Percentiles rank a stretch among this genome's conserved stretches.
phyloP scores from a whole-genome alignment of 2,888 invertebrate species.

The Hemistola chrysoprasaria region DNA sequence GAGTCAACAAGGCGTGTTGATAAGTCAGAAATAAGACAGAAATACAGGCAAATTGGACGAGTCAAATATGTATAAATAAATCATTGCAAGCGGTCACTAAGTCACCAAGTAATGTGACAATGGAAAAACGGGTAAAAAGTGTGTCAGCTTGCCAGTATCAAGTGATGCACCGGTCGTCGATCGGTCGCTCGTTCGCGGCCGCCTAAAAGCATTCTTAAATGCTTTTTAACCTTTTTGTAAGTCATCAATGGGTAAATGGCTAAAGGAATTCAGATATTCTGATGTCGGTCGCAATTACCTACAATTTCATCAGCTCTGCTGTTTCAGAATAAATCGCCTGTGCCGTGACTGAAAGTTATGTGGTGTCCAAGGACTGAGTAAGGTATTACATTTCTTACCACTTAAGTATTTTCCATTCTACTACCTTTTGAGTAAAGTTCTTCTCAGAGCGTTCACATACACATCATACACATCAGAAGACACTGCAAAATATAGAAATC shows the following conservation, averaged over 20 bases:
- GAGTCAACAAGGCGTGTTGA: too few species aligned
- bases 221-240: slow-evolving; percentile 26
- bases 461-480: too few species aligned
- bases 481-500: too few species aligned
- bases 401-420: too few species aligned
- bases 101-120: slow-evolving; percentile 19
- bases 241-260: slow-evolving; percentile 11
- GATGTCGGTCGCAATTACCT: slow-evolving; percentile 1
- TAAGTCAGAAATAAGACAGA: too few species aligned
- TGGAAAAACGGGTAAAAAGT: slow-evolving; percentile 29
- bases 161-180: slow-evolving; percentile 21
- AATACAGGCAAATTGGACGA: too few species aligned
- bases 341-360: slow-evolving; percentile 8
- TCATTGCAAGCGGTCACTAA: slow-evolving; percentile 23
- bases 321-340: neutral
- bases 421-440: too few species aligned
- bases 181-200: slow-evolving; percentile 10
- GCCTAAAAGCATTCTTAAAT: slow-evolving; percentile 24
- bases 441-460: too few species aligned
- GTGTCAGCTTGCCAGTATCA: slow-evolving; percentile 29
- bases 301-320: slow-evolving; percentile 1
- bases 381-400: too few species aligned
- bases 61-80: too few species aligned
- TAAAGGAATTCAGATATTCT: slow-evolving; percentile 2
- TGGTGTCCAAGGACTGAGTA: neutral